Evolutionary conservation across 2,797 vertebrate species (phyloP).

Genomic region (Gobionotothen gibberifrons): DNA sequence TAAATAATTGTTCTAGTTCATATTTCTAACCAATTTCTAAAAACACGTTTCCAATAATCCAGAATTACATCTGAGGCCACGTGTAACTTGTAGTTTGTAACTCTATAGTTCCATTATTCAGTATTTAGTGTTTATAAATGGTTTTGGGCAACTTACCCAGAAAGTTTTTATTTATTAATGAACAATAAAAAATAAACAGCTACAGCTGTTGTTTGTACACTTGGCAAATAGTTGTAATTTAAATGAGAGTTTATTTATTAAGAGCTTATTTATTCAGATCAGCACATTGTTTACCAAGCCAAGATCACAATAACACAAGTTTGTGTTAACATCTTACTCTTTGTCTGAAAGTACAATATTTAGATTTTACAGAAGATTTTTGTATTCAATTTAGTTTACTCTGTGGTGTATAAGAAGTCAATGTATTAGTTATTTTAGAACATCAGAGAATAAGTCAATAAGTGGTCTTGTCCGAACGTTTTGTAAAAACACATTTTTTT

Average conservation of each 20-base stretch:
- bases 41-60: not conserved
- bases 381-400: not conserved
- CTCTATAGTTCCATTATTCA: not conserved
- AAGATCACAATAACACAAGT: constrained; percentile 6
- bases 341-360: not conserved
- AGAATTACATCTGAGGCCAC: not conserved
- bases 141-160: constrained; percentile 22
- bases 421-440: not conserved
- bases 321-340: not conserved
- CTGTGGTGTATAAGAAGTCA: not conserved
- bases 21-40: too few species aligned
- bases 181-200: constrained; percentile 50
- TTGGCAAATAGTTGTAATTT: constrained; percentile 34
- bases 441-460: not conserved
- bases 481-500: not conserved
- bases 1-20: too few species aligned
- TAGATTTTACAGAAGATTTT: not conserved
- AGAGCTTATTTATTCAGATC: constrained; percentile 43
- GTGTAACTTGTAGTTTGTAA: not conserved
- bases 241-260: constrained; percentile 41
- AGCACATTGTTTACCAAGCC: not conserved
- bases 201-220: constrained; percentile 58
- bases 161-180: constrained; percentile 32
- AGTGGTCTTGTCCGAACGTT: not conserved
- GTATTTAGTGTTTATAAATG: constrained; percentile 13